Conservation (phyloP, 2,888 invertebrate species). For the Taphrorychus bicolor region DNA sequence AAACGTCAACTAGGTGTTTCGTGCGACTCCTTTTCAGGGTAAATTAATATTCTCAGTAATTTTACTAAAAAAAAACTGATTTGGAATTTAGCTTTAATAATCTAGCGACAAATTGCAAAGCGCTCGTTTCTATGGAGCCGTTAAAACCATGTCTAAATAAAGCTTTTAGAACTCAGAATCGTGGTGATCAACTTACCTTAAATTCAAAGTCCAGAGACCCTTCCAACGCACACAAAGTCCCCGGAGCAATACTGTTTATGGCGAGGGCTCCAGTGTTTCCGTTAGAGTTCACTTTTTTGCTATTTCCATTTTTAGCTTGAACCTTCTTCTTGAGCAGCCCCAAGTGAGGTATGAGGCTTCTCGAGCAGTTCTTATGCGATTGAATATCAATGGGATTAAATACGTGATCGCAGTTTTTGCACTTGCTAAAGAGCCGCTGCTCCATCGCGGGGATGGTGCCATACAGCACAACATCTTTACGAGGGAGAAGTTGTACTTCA, state of each 20-base stretch:
- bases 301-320: conserved; percentile 45
- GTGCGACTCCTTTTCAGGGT: no score
- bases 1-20: no score
- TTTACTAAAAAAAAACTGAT: no score
- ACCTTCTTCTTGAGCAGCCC: conserved; percentile 52
- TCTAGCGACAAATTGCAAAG: no score
- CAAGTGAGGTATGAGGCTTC: conserved; percentile 43
- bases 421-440: conserved; percentile 52
- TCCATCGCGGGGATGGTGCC: conserved; percentile 57
- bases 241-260: conserved; percentile 15
- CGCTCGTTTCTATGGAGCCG: no score
- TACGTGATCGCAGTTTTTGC: conserved; percentile 53
- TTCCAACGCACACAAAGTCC: conserved; percentile 3
- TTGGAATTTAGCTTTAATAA: no score
- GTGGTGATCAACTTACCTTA: conserved; percentile 46
- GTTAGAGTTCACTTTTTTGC: conserved; percentile 19
- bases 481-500: conserved; percentile 51
- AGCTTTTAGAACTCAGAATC: neutral
- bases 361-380: conserved; percentile 48
- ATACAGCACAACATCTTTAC: conserved; percentile 54
- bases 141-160: no score
- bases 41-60: no score
- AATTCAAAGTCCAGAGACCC: conserved; percentile 42
- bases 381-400: conserved; percentile 49
- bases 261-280: conserved; percentile 17